Conservation (phyloP, 1,140 invertebrate genomes). For the Musca domestica region DNA sequence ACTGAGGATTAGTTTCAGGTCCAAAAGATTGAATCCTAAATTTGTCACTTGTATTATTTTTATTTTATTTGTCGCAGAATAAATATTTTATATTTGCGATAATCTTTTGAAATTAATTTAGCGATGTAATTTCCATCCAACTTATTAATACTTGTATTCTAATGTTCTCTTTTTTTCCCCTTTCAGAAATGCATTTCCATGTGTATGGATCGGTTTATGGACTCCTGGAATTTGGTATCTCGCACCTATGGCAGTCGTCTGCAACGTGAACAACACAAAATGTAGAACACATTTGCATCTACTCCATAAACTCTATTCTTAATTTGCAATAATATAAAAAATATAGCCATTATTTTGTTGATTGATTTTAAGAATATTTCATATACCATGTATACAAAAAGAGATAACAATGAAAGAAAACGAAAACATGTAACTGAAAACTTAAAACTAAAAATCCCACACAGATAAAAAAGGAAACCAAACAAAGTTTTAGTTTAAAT, state of each 20-base stretch:
- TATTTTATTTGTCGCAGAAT: too few species aligned
- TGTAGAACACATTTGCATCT: conserved; percentile 23
- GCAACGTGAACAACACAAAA: conserved; percentile 63
- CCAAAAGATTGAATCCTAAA: too few species aligned
- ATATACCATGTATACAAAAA: background rate
- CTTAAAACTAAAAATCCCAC: too few species aligned
- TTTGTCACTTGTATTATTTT: too few species aligned
- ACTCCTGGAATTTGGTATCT: conserved; percentile 89
- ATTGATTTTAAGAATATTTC: conserved; percentile 11
- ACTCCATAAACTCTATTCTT: background rate
- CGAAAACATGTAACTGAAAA: too few species aligned
- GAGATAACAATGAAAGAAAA: background rate
- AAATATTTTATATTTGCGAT: too few species aligned
- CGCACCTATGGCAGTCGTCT: conserved; percentile 79
- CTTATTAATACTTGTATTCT: background rate
- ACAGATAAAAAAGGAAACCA: too few species aligned
- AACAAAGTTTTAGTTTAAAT: too few species aligned
- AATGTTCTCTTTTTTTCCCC: conserved; percentile 22
- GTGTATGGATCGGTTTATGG: conserved; percentile 98
- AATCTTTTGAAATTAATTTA: too few species aligned
- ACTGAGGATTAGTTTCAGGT: too few species aligned
- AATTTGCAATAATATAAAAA: background rate
- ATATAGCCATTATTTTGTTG: conserved; percentile 19
- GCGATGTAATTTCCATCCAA: background rate
- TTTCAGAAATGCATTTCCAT: conserved; percentile 92